Percentiles rank a stretch among this genome's conserved stretches.
phyloP scores from a whole-genome alignment of 2,888 invertebrate genomes.

The Sphecodes monilicornis region DNA sequence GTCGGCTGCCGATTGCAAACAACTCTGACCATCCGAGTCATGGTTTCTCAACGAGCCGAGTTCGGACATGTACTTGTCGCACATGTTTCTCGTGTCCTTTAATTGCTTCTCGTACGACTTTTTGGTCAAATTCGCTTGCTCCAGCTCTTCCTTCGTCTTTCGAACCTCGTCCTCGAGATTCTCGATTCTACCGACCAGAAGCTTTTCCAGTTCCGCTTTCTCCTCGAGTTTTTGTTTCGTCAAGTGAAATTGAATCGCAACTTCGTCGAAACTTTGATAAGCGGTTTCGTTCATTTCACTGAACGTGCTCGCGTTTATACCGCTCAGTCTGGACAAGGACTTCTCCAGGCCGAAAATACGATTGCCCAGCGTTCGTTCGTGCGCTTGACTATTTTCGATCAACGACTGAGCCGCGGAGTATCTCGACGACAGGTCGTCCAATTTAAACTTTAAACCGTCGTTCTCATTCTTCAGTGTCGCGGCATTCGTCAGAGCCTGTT shows the following conservation, averaged over 20 bases:
- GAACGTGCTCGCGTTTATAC: conserved; percentile 74
- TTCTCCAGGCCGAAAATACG: conserved; percentile 77
- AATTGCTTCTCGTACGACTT: conserved; percentile 81
- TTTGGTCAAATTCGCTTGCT: conserved; percentile 76
- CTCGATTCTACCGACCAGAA: conserved; percentile 85
- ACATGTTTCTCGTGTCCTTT: conserved; percentile 81
- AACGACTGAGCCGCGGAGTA: conserved; percentile 78
- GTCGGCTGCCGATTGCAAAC: not conserved
- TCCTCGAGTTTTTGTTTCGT: conserved; percentile 79
- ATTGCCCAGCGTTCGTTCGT: conserved; percentile 75
- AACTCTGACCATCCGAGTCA: conserved; percentile 25
- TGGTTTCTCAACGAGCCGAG: conserved; percentile 52
- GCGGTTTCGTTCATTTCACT: conserved; percentile 79
- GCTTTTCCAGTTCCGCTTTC: conserved; percentile 84
- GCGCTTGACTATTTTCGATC: conserved; percentile 76
- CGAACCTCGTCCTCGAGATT: conserved; percentile 85
- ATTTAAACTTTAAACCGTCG: conserved; percentile 74
- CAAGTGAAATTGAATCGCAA: conserved; percentile 76
- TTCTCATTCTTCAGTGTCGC: conserved; percentile 77
- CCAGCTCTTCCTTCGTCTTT: conserved; percentile 72
- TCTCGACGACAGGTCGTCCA: conserved; percentile 78
- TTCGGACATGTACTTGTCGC: conserved; percentile 78
- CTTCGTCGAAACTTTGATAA: conserved; percentile 80
- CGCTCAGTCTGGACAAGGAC: conserved; percentile 77
- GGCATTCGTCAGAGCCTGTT: conserved; percentile 78